These are phyloP conservation scores for Rhinoraja longicauda DNA, from an alignment of 2,797 vertebrate species.

Conservation along the genomic window DNA sequence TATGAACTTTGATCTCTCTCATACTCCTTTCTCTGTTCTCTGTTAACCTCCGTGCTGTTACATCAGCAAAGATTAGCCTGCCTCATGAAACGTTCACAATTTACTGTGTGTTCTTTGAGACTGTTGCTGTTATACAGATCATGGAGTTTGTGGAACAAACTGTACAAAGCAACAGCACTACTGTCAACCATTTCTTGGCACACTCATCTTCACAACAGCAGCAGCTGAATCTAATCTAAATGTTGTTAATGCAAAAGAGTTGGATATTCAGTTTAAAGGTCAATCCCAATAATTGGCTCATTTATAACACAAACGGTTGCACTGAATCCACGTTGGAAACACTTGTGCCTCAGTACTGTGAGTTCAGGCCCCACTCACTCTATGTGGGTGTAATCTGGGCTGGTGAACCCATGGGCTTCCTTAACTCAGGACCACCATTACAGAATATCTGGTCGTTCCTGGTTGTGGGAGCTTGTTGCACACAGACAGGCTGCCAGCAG, in stretches of 20 bases:
- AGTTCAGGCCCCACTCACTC: not conserved
- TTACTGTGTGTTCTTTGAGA: not conserved
- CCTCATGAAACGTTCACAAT: no score
- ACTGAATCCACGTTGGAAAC: not conserved
- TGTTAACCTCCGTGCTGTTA: no score
- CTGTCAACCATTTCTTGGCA: no score
- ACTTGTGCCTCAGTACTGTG: no score
- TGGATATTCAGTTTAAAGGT: not conserved
- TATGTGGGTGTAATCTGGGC: not conserved
- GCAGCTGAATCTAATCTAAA: not conserved
- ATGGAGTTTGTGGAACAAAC: not conserved
- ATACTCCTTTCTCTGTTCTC: no score
- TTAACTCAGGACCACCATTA: no score
- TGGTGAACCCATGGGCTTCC: no score
- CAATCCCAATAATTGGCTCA: not conserved
- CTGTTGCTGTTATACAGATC: not conserved
- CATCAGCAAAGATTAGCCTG: no score
- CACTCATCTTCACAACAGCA: not conserved
- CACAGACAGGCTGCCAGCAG: no score
- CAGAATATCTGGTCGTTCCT: no score
- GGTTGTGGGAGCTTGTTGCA: no score
- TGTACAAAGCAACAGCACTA: not conserved
- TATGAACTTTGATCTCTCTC: no score
- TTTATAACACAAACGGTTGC: not conserved
- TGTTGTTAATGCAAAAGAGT: not conserved